These are phyloP conservation scores for Tenthredo amoena DNA, from an alignment of 2,888 invertebrate species.

Conservation along the genomic window DNA sequence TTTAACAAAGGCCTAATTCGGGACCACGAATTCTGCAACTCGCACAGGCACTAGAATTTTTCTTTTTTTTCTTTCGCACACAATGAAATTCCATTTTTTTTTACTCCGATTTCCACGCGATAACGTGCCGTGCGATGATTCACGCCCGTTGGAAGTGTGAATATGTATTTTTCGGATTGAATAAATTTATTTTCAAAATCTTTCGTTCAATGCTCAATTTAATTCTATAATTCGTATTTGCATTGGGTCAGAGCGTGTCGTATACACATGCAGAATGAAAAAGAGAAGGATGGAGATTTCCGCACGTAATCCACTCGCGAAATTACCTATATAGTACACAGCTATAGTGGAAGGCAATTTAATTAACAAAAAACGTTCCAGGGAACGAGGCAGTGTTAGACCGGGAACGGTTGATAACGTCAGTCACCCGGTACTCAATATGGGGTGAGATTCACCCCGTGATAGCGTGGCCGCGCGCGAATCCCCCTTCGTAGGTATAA, in stretches of 20 bases:
- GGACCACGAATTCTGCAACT: constrained; percentile 19
- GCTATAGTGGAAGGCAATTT: constrained; percentile 9
- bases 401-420: constrained; percentile 30
- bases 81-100: neutral
- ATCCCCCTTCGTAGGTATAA: constrained; percentile 13
- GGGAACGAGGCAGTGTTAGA: constrained; percentile 15
- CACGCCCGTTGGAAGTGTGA: neutral
- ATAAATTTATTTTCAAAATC: neutral
- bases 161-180: neutral
- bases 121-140: neutral
- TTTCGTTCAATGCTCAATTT: neutral
- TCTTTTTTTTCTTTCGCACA: neutral
- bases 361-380: constrained; percentile 38
- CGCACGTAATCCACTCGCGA: neutral
- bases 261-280: neutral
- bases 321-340: constrained; percentile 6
- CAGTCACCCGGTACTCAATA: constrained; percentile 46
- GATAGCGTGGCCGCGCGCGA: constrained; percentile 42
- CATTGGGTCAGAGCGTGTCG: neutral
- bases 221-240: neutral
- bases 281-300: neutral
- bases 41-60: constrained; percentile 17
- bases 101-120: neutral
- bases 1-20: constrained; percentile 20
- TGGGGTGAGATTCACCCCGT: constrained; percentile 47